Evolutionary conservation across 2,113 vertebrate species (phyloP), one percentile per base, ranked within the genome.

Genomic region (Arizona elegans): DNA sequence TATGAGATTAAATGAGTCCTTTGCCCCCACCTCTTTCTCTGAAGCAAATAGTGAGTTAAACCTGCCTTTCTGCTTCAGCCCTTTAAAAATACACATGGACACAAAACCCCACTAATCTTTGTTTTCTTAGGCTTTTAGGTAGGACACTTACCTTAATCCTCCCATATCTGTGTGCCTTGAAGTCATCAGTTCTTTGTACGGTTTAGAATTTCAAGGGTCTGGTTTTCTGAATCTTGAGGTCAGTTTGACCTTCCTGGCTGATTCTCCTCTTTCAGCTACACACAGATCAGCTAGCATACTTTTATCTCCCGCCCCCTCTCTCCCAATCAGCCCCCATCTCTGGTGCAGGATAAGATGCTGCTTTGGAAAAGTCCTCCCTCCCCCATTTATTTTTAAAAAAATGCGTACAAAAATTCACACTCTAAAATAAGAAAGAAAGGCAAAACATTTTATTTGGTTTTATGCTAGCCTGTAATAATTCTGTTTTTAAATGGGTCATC

Each of bases 111-210:
- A 5, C 97, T 97, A 97, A 97, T 97, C 96, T 98, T 97, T 98
- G 97, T 98, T 98, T 97, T 97, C 95, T 87, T 95, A 97, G 96
- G 96, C 97, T 97, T 97, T 97, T 97, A 97, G 96, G 95, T 96
- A 96, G 96, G 94, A 97, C 97, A 97, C 97, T 98, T 97, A 97
- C 97, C 97, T 98, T 98, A 98, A 97, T 98, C 98, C 97, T 97
- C 96, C 98, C 98, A 98, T 96, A 97, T 97, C 96, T 95, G 90
- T 95, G 95, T 97, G 95, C 97, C 97, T 97, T 96, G 95, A 97
- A 98, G 97, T 97, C 96, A 96, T 95, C 93, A 91, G 21, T 0
- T 92, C 96, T 97, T 95, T 97, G 92, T 96, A 96, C 94, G 96
- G 96, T 97, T 97, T 97, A 94, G 91, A 95, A 97, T 97, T 98